Base-by-base conservation (phyloP, 2,888 invertebrate species). In the Ennomos erosarius region DNA sequence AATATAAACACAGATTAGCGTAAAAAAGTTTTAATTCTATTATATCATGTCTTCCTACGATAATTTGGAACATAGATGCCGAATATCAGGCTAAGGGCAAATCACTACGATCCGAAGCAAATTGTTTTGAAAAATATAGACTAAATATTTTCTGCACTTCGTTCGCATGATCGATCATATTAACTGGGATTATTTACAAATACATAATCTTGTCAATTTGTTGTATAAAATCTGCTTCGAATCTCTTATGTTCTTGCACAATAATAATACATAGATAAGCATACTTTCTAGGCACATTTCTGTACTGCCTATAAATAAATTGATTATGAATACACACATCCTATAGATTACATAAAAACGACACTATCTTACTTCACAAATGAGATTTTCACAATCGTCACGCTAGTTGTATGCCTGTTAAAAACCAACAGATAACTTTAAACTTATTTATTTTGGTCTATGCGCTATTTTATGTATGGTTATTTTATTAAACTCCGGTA, bases 11-110 rank as follows among this genome's bases (percentile, higher is more conserved):
- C 71, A 57, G 54, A 62, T 65, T 90, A 85, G 88, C 87, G 91
- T 92, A 91, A 87, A 92, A 92, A 92, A 90, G 84, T 90, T 91
- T 67, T 90, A 84, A 79, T 92, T 89, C 90, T 92, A 91, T 91
- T 90, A 91, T 91, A 90, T 90, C 82, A 84, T 89, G 84, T 88
- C 85, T 87, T 87, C 84, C 89, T 90, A 90, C 87, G 70, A 78
- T 85, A 82, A 82, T 81, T 88, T 88, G 85, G 84, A 88, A 90
- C 89, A 88, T 86, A 83, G 82, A 88, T 83, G 88, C 84, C 88
- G 79, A 87, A 84, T 82, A 79, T 81, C 73, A 78, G 82, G 81
- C 84, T 85, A 85, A 73, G 82, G 81, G 82, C 84, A 84, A 82
- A 81, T 78, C 76, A 79, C 86, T 86, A 87, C 76, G 80, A 87